Conservation (phyloP, 2,113 vertebrate species). For the Zosterops pallidus region DNA sequence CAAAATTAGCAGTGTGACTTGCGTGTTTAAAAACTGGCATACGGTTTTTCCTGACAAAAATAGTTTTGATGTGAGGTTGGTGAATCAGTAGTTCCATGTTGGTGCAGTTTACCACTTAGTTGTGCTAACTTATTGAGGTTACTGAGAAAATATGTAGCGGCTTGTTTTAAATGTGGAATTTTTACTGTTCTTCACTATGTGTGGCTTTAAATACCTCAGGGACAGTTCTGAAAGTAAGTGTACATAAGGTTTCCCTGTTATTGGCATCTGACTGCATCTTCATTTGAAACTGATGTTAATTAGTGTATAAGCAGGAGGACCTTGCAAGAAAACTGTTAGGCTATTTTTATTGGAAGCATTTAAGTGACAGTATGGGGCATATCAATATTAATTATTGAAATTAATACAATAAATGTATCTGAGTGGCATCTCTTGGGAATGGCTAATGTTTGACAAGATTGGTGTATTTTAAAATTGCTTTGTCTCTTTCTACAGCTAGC, state of each 20-base stretch:
- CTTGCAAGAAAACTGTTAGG: not conserved
- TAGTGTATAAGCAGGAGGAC: not conserved
- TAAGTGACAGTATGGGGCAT: not conserved
- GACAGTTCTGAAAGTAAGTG: not conserved
- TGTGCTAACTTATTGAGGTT: not conserved
- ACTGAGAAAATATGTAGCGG: not conserved
- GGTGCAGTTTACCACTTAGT: not conserved
- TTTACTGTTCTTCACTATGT: not conserved
- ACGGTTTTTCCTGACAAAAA: not conserved
- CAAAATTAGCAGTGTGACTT: constrained; percentile 25
- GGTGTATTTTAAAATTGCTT: not conserved
- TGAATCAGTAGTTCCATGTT: not conserved
- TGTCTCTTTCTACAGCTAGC: not conserved
- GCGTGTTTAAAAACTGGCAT: not conserved
- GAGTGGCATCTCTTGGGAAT: not conserved
- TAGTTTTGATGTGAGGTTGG: not conserved
- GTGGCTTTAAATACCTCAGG: not conserved
- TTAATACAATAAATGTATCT: not conserved
- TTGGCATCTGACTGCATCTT: not conserved
- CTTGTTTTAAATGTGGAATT: not conserved
- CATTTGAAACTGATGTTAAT: not conserved
- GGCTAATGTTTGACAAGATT: not conserved
- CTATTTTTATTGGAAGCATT: not conserved
- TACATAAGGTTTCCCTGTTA: not conserved
- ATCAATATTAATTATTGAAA: not conserved